Percentiles rank a stretch among this genome's conserved stretches.
These are phyloP conservation scores for Netelia inedita DNA, from an alignment of 2,888 invertebrate genomes.

Conservation along the genomic window DNA sequence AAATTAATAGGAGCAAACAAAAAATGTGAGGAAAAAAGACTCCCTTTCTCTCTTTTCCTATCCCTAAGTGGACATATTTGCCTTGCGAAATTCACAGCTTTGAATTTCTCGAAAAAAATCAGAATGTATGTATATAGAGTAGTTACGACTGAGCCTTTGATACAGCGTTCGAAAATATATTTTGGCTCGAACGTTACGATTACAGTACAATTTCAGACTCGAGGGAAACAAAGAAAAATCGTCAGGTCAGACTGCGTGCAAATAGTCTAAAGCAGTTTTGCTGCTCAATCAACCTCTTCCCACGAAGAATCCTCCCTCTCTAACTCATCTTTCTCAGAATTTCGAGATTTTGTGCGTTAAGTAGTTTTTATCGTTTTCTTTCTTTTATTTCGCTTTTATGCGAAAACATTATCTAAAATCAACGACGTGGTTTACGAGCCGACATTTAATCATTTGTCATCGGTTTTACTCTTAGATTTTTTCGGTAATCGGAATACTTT, in stretches of 20 bases:
- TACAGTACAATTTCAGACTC: constrained; percentile 36
- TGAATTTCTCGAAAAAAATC: constrained; percentile 19
- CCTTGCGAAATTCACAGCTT: constrained; percentile 22
- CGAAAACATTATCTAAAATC: constrained; percentile 31
- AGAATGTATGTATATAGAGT: constrained; percentile 15
- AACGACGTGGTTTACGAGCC: constrained; percentile 15
- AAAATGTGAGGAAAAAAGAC: constrained; percentile 9
- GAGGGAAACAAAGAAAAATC: neutral
- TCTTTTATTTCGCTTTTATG: constrained; percentile 41
- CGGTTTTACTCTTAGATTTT: constrained; percentile 32
- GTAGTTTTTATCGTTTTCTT: neutral
- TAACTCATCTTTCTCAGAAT: constrained; percentile 5
- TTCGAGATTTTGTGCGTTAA: constrained; percentile 16
- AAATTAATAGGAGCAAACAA: neutral
- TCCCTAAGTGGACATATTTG: neutral
- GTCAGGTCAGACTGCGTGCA: neutral
- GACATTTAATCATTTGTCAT: constrained; percentile 10
- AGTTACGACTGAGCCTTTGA: constrained; percentile 17
- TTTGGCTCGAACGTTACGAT: constrained; percentile 32
- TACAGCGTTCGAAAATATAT: constrained; percentile 37
- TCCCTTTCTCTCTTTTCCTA: constrained; percentile 2
- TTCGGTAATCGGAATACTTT: constrained; percentile 45
- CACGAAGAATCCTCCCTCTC: neutral
- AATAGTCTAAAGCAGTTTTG: neutral
- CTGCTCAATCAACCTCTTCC: neutral